These are phyloP conservation scores for Darevskia nairensis DNA, from an alignment of 2,797 vertebrate genomes.

Conservation along the genomic window DNA sequence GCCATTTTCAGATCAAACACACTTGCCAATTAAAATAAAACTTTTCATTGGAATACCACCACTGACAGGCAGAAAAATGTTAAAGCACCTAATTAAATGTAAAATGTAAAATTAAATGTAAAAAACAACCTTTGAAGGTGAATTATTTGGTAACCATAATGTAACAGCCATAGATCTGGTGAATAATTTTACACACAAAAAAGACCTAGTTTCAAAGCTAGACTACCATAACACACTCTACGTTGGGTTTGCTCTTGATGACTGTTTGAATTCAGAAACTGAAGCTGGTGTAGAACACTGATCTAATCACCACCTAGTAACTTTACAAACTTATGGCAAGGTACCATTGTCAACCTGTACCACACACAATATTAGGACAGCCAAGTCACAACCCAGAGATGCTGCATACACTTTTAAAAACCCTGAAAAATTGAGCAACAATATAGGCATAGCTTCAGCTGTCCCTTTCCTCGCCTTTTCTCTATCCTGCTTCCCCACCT, in stretches of 20 bases:
- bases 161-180: background rate
- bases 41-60: background rate
- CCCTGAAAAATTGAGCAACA: background rate
- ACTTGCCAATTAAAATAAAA: background rate
- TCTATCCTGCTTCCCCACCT: background rate
- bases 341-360: background rate
- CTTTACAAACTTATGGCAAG: background rate
- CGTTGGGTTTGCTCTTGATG: background rate
- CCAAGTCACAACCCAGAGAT: background rate
- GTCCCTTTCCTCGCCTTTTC: background rate
- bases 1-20: slow-evolving; percentile 13
- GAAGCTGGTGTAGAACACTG: background rate
- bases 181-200: background rate
- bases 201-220: background rate
- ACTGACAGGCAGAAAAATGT: background rate
- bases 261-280: background rate
- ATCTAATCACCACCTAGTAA: background rate
- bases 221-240: background rate
- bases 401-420: background rate
- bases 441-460: background rate
- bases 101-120: background rate
- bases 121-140: background rate
- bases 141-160: background rate
- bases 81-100: background rate
- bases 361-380: background rate